phyloP scores from a whole-genome alignment of 2,113 vertebrate genomes.

The Nyctibius bracteatus region DNA sequence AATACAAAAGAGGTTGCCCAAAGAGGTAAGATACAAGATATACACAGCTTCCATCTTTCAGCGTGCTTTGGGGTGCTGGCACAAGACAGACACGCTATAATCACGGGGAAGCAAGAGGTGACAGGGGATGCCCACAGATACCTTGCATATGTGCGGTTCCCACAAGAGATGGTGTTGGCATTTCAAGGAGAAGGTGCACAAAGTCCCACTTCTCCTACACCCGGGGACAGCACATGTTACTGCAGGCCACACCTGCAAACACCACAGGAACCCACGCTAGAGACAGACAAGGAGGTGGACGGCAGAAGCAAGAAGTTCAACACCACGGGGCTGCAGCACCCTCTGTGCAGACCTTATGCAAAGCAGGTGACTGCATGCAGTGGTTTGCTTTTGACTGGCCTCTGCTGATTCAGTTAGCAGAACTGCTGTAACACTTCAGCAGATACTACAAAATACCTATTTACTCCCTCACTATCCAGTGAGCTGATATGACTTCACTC shows the following conservation, averaged over 20 bases:
- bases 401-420: not conserved
- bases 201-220: not conserved
- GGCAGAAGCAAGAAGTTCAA: not conserved
- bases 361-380: rapidly evolving
- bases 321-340: not conserved
- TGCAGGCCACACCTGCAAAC: not conserved
- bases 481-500: not conserved
- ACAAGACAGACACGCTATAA: not conserved
- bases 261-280: not conserved
- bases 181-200: not conserved
- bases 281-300: not conserved
- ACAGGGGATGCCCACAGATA: not conserved
- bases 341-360: too few species aligned
- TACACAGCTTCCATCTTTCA: not conserved
- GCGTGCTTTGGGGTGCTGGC: not conserved
- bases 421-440: not conserved
- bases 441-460: not conserved
- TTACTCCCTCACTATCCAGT: not conserved
- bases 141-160: not conserved
- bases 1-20: not conserved
- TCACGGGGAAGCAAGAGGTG: not conserved
- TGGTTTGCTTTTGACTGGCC: not conserved
- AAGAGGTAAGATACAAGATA: not conserved
- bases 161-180: not conserved
- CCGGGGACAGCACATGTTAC: not conserved